Base-by-base conservation (phyloP, 2,888 invertebrate species). In the Sinotaia quadrata region DNA sequence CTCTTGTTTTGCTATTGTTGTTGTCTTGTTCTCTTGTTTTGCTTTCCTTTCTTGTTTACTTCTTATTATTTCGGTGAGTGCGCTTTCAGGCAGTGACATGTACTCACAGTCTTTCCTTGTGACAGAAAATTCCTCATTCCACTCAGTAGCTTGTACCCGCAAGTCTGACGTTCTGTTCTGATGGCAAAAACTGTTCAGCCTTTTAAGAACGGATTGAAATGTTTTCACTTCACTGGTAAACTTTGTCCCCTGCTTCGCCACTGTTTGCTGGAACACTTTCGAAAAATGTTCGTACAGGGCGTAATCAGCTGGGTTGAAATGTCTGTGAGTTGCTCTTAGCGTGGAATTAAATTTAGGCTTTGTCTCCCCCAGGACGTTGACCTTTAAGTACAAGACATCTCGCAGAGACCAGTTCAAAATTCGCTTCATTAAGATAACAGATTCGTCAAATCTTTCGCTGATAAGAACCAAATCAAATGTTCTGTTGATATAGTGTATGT, bases 401-500 rank as follows among this genome's bases (percentile, higher is more conserved):
- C 62, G 34, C 33, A 67, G 21, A 15, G 37, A 31, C 70, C 70
- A 70, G 7, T 56, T 44, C 24, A 70, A 27, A 10, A 44, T 33
- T 2, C 70, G 54, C 21, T 44, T 27, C 37, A 70, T 29, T 8
- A 70, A 41, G 12, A 70, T 27, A 15, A 70, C 18, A 21, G 67
- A 67, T 31, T 70, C 70, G 44, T 70, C 67, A 37, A 70, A 67
- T 1, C 61, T n/a, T 4, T 70, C 67, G 18, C 58, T 60, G 27
- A 70, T 41, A 24, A 70, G 52, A 15, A 70, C 70, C 21, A 70
- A 37, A n/a, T 66, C 41, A n/a, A 70, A 62, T 15, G 56, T 61
- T 7, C 24, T 24, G 34, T 70, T 34, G 33, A 70, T n/a, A 27
- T 65, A 44, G 24, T 34, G n/a, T 15, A 69, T 4, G 34, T 56